These are phyloP conservation scores for Abscondita cerata DNA, from an alignment of 2,888 invertebrate species.

Conservation along the genomic window DNA sequence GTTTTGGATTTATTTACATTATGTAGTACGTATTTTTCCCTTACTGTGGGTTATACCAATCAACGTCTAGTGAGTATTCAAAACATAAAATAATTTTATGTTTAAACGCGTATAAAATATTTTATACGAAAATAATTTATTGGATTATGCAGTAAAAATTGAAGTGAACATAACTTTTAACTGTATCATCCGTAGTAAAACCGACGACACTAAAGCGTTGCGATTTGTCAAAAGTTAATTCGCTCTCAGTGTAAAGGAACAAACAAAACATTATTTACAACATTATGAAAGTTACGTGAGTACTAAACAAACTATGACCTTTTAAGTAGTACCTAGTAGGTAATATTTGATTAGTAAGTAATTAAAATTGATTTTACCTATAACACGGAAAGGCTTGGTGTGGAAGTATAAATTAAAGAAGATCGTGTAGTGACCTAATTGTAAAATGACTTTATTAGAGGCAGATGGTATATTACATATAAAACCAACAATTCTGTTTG, in stretches of 20 bases:
- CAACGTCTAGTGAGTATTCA: too few relatives aligned
- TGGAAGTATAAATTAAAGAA: neutral
- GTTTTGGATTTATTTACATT: neutral
- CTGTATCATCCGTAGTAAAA: too few relatives aligned
- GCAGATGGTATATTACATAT: slow-evolving; percentile 18
- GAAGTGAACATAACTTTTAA: too few relatives aligned
- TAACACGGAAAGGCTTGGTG: neutral
- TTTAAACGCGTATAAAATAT: too few relatives aligned
- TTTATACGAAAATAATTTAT: too few relatives aligned
- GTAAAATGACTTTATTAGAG: slow-evolving; percentile 4
- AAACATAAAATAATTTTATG: too few relatives aligned
- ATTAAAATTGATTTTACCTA: too few relatives aligned
- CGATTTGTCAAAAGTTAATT: slow-evolving; percentile 22
- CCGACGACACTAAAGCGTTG: slow-evolving; percentile 5
- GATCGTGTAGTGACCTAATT: slow-evolving; percentile 6
- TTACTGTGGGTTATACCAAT: too few relatives aligned
- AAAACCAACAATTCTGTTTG: slow-evolving; percentile 25
- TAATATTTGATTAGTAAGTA: slow-evolving; percentile 26
- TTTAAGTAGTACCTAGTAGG: slow-evolving; percentile 27
- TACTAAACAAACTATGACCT: slow-evolving; percentile 34
- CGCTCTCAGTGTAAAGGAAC: slow-evolving; percentile 6
- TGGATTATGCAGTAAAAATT: too few relatives aligned
- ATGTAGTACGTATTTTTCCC: too few relatives aligned
- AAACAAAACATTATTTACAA: slow-evolving; percentile 31
- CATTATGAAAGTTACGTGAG: slow-evolving; percentile 25